These are phyloP conservation scores for Diadromus collaris DNA, from an alignment of 2,888 invertebrate genomes.

Conservation along the genomic window DNA sequence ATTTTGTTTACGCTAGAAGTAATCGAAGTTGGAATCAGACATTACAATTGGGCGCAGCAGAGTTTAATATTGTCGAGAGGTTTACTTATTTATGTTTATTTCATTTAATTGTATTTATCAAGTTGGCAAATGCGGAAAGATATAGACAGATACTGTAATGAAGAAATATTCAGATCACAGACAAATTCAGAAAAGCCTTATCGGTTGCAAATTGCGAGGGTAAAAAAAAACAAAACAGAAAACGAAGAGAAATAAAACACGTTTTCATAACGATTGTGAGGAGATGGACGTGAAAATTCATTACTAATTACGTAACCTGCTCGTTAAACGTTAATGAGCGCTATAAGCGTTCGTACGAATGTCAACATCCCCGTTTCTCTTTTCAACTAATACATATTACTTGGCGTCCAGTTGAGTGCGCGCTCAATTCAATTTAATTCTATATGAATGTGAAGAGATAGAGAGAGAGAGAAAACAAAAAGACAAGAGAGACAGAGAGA, in stretches of 20 bases:
- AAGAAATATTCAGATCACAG: constrained; percentile 39
- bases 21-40: constrained; percentile 18
- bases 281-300: constrained; percentile 22
- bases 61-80: constrained; percentile 39
- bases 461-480: constrained; percentile 27
- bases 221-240: constrained; percentile 4
- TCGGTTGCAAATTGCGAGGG: constrained; percentile 15
- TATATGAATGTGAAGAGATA: constrained; percentile 35
- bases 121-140: not conserved
- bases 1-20: constrained; percentile 19
- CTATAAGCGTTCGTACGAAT: constrained; percentile 29
- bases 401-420: constrained; percentile 45
- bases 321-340: constrained; percentile 31
- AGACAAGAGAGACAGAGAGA: constrained; percentile 16
- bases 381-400: constrained; percentile 34
- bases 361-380: constrained; percentile 16
- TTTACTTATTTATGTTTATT: not conserved
- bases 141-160: constrained; percentile 5
- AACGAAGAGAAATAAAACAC: not conserved
- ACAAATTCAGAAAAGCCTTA: constrained; percentile 34
- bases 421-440: constrained; percentile 43
- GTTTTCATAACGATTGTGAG: constrained; percentile 35
- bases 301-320: constrained; percentile 13
- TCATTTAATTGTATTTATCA: constrained; percentile 13
- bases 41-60: constrained; percentile 20